Base-by-base conservation (phyloP, 2,113 vertebrate genomes). In the Lethenteron reissneri region DNA sequence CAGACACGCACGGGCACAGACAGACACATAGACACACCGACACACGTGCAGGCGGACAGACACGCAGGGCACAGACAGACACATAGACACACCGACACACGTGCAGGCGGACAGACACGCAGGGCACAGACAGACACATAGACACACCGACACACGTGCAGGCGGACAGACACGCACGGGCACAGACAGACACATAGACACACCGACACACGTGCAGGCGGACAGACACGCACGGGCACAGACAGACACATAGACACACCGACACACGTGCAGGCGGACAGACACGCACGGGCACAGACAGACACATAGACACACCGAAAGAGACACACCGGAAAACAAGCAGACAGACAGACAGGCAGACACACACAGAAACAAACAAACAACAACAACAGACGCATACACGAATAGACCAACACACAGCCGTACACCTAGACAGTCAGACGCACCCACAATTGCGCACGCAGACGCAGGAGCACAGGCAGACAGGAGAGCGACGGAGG, bases 41-140 rank as follows among this genome's bases (percentile, higher is more conserved):
- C n/a, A n/a, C n/a, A n/a, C n/a, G n/a, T n/a, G n/a, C 41, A 41
- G 41, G 41, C 41, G 41, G 25, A 64, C 17, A 64, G 13, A 64
- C 60, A 64, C 60, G 17, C 60, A 64, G 17, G 2, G 17, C 60
- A 64, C 17, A 64, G 13, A 64, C 60, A 64, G 1, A 64, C 17
- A 64, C 60, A 64, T 64, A 64, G 21, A 64, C 60, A 64, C 60
- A 64, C 60, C 14, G 14, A 64, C n/a, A n/a, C n/a, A n/a, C n/a
- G n/a, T n/a, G n/a, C 41, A 41, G 41, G 41, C 41, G 41, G 25
- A 64, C 17, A 64, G 13, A 64, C 60, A 64, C 60, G 17, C 60
- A 64, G 17, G 2, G 17, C 60, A 64, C 17, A 64, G 13, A 64
- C 60, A 64, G 1, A 64, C 17, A 64, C 60, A 64, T 64, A 64